phyloP scores from a whole-genome alignment of 2,113 vertebrate species.

The Stigmatopora argus region DNA sequence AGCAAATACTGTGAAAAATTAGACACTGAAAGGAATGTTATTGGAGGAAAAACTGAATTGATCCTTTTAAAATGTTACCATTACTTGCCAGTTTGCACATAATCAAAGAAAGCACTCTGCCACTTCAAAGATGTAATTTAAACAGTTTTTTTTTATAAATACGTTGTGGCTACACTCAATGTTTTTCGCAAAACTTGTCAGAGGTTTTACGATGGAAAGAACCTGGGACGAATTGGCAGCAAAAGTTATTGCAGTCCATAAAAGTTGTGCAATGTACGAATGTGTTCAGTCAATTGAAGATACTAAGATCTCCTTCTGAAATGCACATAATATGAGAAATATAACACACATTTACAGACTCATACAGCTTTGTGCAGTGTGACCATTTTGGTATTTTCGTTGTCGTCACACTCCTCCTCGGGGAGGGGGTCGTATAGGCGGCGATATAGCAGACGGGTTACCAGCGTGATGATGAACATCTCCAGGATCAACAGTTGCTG shows the following conservation, averaged over 20 bases:
- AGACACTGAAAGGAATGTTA: background rate
- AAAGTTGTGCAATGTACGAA: background rate
- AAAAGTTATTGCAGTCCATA: background rate
- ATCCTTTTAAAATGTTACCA: background rate
- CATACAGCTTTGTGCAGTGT: constrained; percentile 31
- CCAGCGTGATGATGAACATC: constrained; percentile 82
- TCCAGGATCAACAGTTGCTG: constrained; percentile 82
- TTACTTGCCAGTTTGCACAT: background rate
- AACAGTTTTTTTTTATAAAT: background rate
- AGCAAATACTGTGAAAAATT: background rate
- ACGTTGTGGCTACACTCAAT: background rate
- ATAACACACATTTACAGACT: constrained; percentile 2
- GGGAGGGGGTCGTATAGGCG: constrained; percentile 66
- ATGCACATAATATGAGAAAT: background rate
- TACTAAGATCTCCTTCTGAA: constrained; percentile 9
- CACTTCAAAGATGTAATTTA: background rate
- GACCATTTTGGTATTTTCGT: constrained; percentile 48
- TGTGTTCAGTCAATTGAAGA: constrained; percentile 7
- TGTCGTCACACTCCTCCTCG: constrained; percentile 44
- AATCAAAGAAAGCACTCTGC: background rate
- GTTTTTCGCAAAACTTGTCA: background rate
- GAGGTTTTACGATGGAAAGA: background rate
- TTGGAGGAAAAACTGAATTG: background rate
- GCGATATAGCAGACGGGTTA: constrained; percentile 73
- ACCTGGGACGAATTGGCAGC: constrained; percentile 1